Conservation (phyloP, 2,113 vertebrate genomes). For the Oreochromis spilurus region DNA sequence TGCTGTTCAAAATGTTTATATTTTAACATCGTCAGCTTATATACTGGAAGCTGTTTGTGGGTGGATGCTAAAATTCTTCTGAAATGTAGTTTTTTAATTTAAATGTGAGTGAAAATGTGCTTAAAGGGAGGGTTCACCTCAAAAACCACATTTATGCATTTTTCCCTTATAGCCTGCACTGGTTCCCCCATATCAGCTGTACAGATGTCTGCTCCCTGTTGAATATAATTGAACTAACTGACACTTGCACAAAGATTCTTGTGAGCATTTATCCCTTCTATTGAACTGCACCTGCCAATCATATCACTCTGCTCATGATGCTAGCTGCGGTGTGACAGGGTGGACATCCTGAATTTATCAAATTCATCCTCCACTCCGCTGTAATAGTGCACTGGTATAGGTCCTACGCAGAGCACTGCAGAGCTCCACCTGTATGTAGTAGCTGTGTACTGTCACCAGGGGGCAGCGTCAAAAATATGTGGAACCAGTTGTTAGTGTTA, state of each 20-base stretch:
- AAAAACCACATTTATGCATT: neutral
- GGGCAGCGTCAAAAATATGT: neutral
- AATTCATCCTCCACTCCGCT: neutral
- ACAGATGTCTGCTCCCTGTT: neutral
- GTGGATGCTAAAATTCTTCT: neutral
- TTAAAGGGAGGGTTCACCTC: neutral
- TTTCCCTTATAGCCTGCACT: neutral
- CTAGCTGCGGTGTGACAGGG: neutral
- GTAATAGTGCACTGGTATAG: neutral
- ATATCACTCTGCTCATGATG: neutral
- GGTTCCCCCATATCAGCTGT: neutral
- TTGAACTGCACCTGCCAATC: neutral
- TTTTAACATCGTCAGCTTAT: neutral
- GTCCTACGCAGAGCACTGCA: neutral
- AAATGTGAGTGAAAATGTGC: neutral
- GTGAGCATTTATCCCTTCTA: neutral
- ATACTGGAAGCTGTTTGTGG: neutral
- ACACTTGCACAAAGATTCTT: neutral
- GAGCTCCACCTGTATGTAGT: neutral
- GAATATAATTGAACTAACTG: neutral
- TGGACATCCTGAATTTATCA: neutral
- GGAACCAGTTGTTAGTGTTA: neutral
- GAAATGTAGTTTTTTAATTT: neutral
- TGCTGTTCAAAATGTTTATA: neutral
- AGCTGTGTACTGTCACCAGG: neutral